These are phyloP conservation scores for Myotis yumanensis DNA, from an alignment of 2,113 vertebrate genomes.

Conservation along the genomic window DNA sequence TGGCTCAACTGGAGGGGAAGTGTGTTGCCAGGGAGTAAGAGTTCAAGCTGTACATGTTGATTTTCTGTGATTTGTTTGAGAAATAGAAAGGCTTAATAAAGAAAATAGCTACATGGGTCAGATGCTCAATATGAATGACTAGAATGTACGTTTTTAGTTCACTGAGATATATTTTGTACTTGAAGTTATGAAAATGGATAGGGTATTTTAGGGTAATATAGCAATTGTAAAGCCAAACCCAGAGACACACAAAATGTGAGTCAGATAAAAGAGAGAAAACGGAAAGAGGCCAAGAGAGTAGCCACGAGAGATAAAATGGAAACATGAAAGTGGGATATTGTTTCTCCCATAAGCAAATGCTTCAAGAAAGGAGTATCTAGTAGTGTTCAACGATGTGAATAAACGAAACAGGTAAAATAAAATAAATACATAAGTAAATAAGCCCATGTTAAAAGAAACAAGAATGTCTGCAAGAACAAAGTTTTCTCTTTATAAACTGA, in stretches of 20 bases:
- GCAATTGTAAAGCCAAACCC: background rate
- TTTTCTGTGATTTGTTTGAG: background rate
- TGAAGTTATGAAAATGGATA: background rate
- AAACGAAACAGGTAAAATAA: background rate
- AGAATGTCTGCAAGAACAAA: slow-evolving; percentile 17
- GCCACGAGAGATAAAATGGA: background rate
- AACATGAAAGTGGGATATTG: background rate
- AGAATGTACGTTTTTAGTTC: background rate
- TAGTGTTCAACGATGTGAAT: background rate
- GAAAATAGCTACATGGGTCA: background rate
- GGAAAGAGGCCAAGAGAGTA: background rate
- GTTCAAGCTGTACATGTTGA: background rate
- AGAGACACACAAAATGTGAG: background rate
- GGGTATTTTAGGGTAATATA: background rate
- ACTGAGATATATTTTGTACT: background rate
- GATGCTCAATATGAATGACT: background rate
- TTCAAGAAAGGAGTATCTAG: background rate
- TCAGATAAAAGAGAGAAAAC: background rate
- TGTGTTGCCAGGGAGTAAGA: background rate
- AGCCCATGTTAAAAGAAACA: slow-evolving; percentile 34
- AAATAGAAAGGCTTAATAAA: background rate
- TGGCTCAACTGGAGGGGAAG: background rate
- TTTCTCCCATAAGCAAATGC: background rate
- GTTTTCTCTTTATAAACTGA: background rate
- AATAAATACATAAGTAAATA: background rate